Percentiles rank a stretch among this genome's conserved stretches.
phyloP scores from a whole-genome alignment of 2,888 invertebrate genomes.

The Agrochola circellaris region DNA sequence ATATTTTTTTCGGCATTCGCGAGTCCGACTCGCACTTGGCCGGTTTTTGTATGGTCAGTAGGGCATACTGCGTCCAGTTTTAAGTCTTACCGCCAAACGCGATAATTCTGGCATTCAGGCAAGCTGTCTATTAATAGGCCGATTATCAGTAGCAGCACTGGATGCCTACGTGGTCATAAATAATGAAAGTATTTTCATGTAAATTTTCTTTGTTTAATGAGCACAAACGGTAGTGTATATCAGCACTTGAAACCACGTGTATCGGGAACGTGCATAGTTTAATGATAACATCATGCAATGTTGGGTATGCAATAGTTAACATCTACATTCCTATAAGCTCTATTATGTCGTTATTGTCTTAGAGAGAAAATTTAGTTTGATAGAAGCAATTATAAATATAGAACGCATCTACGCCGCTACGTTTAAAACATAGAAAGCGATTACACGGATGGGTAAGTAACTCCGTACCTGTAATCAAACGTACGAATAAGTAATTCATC shows the following conservation, averaged over 20 bases:
- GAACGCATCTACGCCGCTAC: not conserved
- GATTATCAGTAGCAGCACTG: not conserved
- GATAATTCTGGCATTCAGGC: not conserved
- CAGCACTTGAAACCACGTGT: slow-evolving; percentile 54
- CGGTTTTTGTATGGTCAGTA: not conserved
- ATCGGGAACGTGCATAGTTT: slow-evolving; percentile 30
- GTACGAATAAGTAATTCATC: not conserved
- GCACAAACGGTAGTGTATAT: slow-evolving; percentile 23
- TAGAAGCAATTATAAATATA: not conserved
- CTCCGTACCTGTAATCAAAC: not conserved
- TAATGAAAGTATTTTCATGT: slow-evolving; percentile 14
- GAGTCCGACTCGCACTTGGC: too few relatives aligned
- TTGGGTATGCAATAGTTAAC: not conserved
- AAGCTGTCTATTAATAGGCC: not conserved
- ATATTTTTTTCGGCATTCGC: too few relatives aligned
- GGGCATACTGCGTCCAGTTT: not conserved
- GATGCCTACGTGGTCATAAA: not conserved
- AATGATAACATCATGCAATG: slow-evolving; percentile 44
- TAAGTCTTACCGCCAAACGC: not conserved
- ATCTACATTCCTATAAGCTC: not conserved
- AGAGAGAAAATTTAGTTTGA: not conserved
- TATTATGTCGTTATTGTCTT: not conserved
- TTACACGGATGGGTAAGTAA: not conserved
- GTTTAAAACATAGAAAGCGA: not conserved
- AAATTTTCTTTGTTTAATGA: slow-evolving; percentile 19